Evolutionary conservation across 2,888 invertebrate genomes (phyloP), one percentile per base, ranked within the genome.

Genomic region (Drosophila melanosoma): DNA sequence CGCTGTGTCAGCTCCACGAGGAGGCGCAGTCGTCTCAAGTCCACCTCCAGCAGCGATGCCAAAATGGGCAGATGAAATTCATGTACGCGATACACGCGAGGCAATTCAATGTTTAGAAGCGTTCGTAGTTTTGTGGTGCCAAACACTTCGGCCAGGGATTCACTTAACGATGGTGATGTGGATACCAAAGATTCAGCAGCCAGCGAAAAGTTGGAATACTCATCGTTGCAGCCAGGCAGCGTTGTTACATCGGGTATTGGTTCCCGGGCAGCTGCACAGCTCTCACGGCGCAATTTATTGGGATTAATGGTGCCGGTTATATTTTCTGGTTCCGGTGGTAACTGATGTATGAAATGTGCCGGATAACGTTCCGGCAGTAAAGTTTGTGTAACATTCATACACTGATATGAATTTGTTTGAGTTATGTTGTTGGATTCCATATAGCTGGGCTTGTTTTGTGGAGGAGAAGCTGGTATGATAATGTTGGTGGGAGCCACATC

Each of bases 71-170:
- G 61, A 60, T 91, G 91, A 6, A 76, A 74, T 6, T 84, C 88
- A 4, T 74, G 59, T 5, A 91, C 71, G 0, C 78, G 76, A 61
- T 89, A 92, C 29, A 78, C 58, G 4, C 79, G 70, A 7, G 83
- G 85, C 8, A 69, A 60, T 20, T 80, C 72, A 1, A 91, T 73
- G 26, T 87, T 73, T 7, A 91, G 62, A 7, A 91, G 73, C 6
- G 82, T 66, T 6, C 79, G 78, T 29, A 91, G 71, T 20, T 83
- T 79, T 49, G 76, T 81, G 4, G 83, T 84, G 12, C 89, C 87
- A 53, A 92, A 92, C n/a, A 90, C 59, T 20, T 83, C 84, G 33
- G 81, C 81, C 3, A 92, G 73, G 1, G 91, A 91, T 29, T 91
- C 92, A 11, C 87, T 84, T 5, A 92, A 35, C 0, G 92, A 91